Evolutionary conservation across 2,113 vertebrate species (phyloP), one percentile per base, ranked within the genome.

Genomic region (Oxygymnocypris stewartii): DNA sequence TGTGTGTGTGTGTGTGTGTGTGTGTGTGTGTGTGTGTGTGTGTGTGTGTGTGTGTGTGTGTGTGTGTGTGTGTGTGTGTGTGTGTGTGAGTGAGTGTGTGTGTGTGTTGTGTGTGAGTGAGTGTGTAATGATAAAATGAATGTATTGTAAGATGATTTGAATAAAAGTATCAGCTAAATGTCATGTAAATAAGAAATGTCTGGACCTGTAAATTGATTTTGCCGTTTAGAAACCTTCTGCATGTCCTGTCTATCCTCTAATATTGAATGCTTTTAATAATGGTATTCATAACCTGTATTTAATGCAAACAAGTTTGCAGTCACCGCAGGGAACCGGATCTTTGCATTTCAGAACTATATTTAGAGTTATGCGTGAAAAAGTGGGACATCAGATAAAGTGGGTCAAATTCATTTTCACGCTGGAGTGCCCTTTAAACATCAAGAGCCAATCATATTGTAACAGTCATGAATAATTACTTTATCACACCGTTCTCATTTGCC

Each of bases 401-500:
- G 76, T 57, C 76, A 20, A 20, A 2, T 35, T 35, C 4, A 78
- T 54, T 20, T 20, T 54, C 14, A 35, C 16, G 9, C 76, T 54
- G 47, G 28, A 6, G 23, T 78, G 13, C 47, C 14, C 75, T 54
- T 54, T 54, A 78, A 78, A 54, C 9, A 35, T 54, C 47, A 31
- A 49, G 44, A 78, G 49, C 75, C 47, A 54, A 78, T 78, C 28
- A 35, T 35, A 20, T 51, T 54, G 16, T 2, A 35, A 11, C 76
- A 54, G 16, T 54, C 47, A 57, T 78, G 49, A 78, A 78, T 78
- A 57, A 78, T 35, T 78, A 78, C 6, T 61, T 4, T 61, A 8
- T 61, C 6, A 28, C n/a, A 51, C 37, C 28, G 44, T 77, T 49
- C 25, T 49, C 25, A 31, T 77, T 77, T 13, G 25, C 47, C 13